Conservation (phyloP, 2,797 vertebrate species). For the Pipistrellus pygmaeus region DNA sequence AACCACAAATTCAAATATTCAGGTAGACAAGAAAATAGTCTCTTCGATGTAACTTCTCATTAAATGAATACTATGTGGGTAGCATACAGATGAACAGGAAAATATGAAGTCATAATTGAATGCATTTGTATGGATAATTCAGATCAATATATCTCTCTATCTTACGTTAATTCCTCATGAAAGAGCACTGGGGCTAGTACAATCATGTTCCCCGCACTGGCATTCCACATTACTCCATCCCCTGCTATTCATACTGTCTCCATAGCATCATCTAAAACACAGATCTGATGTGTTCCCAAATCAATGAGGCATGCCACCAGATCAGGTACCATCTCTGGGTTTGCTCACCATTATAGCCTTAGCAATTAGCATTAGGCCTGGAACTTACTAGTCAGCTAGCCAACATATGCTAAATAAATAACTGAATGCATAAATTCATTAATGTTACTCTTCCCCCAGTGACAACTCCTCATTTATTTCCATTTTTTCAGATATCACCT, state of each 20-base stretch:
- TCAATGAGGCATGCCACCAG: neutral
- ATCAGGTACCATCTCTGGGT: neutral
- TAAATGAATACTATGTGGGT: neutral
- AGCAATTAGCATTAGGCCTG: neutral
- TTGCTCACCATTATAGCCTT: neutral
- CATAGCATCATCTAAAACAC: neutral
- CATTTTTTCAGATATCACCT: neutral
- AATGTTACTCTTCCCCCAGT: neutral
- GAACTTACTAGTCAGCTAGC: neutral
- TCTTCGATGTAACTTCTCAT: neutral
- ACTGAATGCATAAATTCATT: neutral
- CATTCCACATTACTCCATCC: neutral
- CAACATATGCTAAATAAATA: neutral
- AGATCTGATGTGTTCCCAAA: neutral
- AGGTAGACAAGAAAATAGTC: neutral
- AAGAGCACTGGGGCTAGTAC: neutral
- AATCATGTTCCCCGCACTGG: neutral
- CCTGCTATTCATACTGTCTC: neutral
- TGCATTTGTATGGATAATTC: neutral
- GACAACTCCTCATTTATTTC: neutral
- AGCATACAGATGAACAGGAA: neutral
- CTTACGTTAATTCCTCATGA: neutral
- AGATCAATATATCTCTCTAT: neutral
- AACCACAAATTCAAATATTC: slow-evolving; percentile 49
- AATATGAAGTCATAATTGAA: neutral